A percentile compares a stretch with the other conserved stretches of the same genome.
Conservation (phyloP, 2,888 invertebrate species). For the Timema cristinae region DNA sequence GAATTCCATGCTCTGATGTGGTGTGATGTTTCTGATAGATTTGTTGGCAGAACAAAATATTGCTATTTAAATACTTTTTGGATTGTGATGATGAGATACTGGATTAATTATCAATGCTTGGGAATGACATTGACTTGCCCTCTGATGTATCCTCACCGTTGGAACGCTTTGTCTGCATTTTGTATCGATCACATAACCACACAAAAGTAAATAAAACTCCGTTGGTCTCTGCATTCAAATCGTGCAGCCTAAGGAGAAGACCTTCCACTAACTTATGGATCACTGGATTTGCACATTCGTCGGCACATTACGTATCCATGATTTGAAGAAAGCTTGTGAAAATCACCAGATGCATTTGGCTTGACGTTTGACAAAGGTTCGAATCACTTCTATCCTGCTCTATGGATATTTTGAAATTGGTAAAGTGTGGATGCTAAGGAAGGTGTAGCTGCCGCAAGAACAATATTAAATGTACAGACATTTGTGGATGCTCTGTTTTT, state of each 20-base stretch:
- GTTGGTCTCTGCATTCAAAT: background rate
- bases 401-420: background rate
- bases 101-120: background rate
- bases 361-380: too few relatives aligned
- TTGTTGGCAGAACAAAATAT: background rate
- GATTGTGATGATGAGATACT: background rate
- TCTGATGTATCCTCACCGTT: background rate
- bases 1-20: background rate
- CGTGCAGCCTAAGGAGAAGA: background rate
- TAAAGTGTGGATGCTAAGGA: background rate
- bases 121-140: conserved; percentile 1
- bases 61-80: background rate
- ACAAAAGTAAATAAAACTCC: background rate
- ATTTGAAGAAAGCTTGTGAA: background rate
- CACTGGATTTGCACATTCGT: background rate
- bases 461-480: background rate
- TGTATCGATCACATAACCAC: background rate
- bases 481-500: background rate
- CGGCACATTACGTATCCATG: background rate
- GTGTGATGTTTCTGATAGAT: background rate
- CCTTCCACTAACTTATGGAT: background rate
- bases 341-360: background rate
- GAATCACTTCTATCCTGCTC: background rate
- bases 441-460: conserved; percentile 4
- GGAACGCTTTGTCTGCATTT: too few relatives aligned